Evolutionary conservation across 2,113 vertebrate species (phyloP), one percentile per base, ranked within the genome.

Genomic region (Gopherus evgoodei): DNA sequence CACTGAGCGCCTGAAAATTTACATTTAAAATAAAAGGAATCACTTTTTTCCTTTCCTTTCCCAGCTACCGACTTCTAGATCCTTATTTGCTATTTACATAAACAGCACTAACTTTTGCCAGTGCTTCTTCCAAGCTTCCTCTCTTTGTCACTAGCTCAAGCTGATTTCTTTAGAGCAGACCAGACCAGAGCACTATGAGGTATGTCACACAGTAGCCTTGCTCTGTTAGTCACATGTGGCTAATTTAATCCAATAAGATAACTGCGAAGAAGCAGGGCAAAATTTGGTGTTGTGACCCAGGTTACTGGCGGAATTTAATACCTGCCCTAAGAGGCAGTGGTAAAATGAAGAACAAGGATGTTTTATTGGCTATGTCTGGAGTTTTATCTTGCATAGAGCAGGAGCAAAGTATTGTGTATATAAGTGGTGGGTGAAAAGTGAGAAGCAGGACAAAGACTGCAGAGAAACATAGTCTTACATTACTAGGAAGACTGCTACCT

Each of bases 121-220:
- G 88, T 72, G 38, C 42, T 72, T 96, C 91, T 94, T 94, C 85
- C 11, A 24, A 93, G 87, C 81, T 91, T 38, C 88, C 87, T 84
- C 27, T 93, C 91, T 97, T 87, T 96, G 87, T 92, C 87, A 91
- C 80, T 85, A 86, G 44, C 72, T 94, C 54, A 24, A 80, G 95
- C 94, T 90, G 94, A 94, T 94, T 94, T 72, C 83, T 81, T 95
- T 6, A 8, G 52, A 52, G 52, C 93, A 83, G 0, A 2, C 83
- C 76, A 52, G 88, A 93, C 84, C 95, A 94, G 93, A 94, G 69
- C 81, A 91, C 96, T 95, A 97, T 94, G 83, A 86, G 87, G 29
- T 94, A 90, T 93, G 95, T 87, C 52, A 52, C 52, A 52, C 91
- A 96, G 95, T 94, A 96, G 88, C 87, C 62, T 86, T 62, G 81